phyloP scores from a whole-genome alignment of 2,797 vertebrate species.

The Lacerta viridis region DNA sequence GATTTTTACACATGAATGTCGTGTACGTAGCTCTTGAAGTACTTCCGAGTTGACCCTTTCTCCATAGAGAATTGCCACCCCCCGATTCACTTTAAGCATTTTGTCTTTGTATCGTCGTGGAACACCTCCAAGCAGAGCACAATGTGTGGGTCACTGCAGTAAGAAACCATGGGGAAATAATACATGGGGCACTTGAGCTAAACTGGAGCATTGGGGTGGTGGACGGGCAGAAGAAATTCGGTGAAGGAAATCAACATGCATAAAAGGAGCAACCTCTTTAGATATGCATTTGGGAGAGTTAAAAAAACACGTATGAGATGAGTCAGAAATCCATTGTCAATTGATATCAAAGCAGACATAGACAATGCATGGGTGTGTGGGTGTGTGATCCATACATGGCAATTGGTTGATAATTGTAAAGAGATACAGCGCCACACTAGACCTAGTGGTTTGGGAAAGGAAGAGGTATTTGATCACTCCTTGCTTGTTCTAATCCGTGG shows the following conservation, averaged over 20 bases:
- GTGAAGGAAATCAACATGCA: neutral
- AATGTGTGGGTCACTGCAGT: neutral
- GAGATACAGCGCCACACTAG: neutral
- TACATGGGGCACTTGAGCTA: neutral
- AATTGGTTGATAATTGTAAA: neutral
- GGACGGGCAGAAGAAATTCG: neutral
- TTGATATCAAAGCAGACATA: neutral
- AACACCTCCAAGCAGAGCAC: neutral
- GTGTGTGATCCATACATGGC: neutral
- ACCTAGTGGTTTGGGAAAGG: neutral
- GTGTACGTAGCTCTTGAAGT: neutral
- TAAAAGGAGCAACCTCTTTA: neutral
- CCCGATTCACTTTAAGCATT: neutral
- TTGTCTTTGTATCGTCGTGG: neutral
- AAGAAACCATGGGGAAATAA: neutral
- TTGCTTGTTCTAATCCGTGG: no score
- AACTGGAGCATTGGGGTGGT: neutral
- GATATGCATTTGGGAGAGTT: neutral
- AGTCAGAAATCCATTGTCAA: neutral
- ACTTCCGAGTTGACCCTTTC: neutral
- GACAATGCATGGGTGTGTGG: neutral
- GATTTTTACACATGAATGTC: slow-evolving; percentile 15
- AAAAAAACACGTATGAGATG: neutral
- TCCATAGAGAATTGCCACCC: neutral
- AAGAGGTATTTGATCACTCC: neutral